Evolutionary conservation across 2,113 vertebrate species (phyloP).

Genomic region (Cyprinodon brontotheroides): DNA sequence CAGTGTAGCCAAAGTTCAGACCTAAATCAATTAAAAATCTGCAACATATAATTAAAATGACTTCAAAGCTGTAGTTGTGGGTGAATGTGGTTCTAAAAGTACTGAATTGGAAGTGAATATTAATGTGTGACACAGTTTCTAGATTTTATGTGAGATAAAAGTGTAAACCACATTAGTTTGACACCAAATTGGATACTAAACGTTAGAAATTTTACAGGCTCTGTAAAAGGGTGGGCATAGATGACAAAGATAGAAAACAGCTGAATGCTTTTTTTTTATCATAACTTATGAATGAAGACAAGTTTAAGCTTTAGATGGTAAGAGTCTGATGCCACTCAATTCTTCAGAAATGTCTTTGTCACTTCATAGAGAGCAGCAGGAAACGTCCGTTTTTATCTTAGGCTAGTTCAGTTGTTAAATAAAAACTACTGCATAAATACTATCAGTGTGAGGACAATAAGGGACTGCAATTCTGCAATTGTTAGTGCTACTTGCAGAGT

Average conservation of each 20-base stretch:
- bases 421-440: background rate
- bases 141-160: constrained; percentile 6
- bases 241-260: background rate
- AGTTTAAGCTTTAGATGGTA: constrained; percentile 30
- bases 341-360: constrained; percentile 49
- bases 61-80: too few species aligned
- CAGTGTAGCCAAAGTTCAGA: too few species aligned
- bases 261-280: background rate
- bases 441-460: background rate
- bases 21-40: too few species aligned
- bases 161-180: background rate
- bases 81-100: too few species aligned
- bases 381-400: background rate
- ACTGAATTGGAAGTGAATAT: background rate
- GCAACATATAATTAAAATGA: too few species aligned
- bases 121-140: background rate
- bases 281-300: constrained; percentile 20
- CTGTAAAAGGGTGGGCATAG: background rate
- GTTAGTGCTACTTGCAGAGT: constrained; percentile 46
- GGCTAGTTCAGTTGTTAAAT: too few species aligned
- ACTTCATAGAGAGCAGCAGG: constrained; percentile 23
- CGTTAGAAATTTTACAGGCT: background rate
- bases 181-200: background rate
- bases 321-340: constrained; percentile 17
- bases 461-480: background rate